These are phyloP conservation scores for Arothron firmamentum DNA, from an alignment of 2,113 vertebrate genomes.

Conservation along the genomic window DNA sequence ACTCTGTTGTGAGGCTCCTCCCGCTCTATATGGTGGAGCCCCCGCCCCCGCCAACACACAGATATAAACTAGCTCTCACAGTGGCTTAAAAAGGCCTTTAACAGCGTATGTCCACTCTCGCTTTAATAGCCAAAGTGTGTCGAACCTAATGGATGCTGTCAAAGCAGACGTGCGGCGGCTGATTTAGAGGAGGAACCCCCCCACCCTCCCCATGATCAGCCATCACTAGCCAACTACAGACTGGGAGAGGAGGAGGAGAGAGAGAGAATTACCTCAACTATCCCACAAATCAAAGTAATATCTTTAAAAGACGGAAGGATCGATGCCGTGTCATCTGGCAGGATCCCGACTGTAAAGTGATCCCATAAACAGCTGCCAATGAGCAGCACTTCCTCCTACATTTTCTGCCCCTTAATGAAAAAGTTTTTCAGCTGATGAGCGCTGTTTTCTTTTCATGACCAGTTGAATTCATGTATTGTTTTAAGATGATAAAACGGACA, in stretches of 20 bases:
- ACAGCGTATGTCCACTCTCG: slow-evolving; percentile 53
- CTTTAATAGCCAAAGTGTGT: slow-evolving; percentile 64
- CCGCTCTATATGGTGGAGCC: slow-evolving; percentile 41
- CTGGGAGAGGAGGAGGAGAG: slow-evolving; percentile 9
- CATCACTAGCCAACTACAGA: slow-evolving; percentile 27
- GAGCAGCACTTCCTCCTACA: slow-evolving; percentile 14
- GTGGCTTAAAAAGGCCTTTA: slow-evolving; percentile 55
- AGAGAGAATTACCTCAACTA: slow-evolving; percentile 47
- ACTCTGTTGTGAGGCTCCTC: slow-evolving; percentile 63
- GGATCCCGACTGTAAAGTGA: slow-evolving; percentile 43
- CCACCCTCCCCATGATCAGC: slow-evolving; percentile 26
- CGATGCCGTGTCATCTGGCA: slow-evolving; percentile 51
- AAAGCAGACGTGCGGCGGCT: slow-evolving; percentile 56
- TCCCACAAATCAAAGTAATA: slow-evolving; percentile 64
- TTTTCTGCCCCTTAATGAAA: slow-evolving; percentile 5
- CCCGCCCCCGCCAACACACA: slow-evolving; percentile 19
- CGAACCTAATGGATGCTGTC: slow-evolving; percentile 69
- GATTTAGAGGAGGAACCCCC: slow-evolving; percentile 60
- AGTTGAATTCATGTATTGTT: slow-evolving; percentile 30
- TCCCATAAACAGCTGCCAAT: slow-evolving; percentile 50
- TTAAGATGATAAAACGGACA: slow-evolving; percentile 9
- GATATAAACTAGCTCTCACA: slow-evolving; percentile 44
- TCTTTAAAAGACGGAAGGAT: slow-evolving; percentile 59
- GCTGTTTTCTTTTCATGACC: slow-evolving; percentile 16
- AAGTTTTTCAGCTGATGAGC: slow-evolving; percentile 30